These are phyloP conservation scores for Chlorodrepanis virens DNA, from an alignment of 2,113 vertebrate genomes.

Conservation along the genomic window DNA sequence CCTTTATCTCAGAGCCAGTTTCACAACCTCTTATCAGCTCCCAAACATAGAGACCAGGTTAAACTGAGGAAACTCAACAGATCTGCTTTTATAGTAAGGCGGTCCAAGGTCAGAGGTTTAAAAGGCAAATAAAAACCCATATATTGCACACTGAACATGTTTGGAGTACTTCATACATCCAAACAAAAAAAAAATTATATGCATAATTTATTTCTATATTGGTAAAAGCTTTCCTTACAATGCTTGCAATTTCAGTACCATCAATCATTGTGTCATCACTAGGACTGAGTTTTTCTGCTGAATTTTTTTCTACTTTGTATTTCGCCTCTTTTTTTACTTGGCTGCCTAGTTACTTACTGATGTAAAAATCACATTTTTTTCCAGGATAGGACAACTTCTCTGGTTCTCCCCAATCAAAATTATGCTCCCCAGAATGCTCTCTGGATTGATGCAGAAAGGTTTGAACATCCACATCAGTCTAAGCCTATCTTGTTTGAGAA, in stretches of 20 bases:
- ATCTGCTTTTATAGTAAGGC: not conserved
- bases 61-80: not conserved
- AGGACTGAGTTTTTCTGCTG: not conserved
- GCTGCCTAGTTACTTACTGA: not conserved
- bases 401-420: not conserved
- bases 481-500: not conserved
- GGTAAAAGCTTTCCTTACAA: not conserved
- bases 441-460: not conserved
- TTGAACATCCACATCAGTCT: not conserved
- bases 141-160: not conserved
- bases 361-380: not conserved
- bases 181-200: not conserved
- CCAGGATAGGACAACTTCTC: not conserved
- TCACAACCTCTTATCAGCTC: not conserved
- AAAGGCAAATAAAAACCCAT: not conserved
- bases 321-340: not conserved
- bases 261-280: not conserved
- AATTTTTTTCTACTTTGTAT: not conserved
- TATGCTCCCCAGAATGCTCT: not conserved
- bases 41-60: not conserved
- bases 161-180: not conserved
- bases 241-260: not conserved
- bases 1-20: not conserved
- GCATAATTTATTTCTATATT: not conserved
- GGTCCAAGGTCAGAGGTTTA: not conserved